Evolutionary conservation across 2,113 vertebrate species (phyloP), one percentile per base, ranked within the genome.

Genomic region (Heteronetta atricapilla): DNA sequence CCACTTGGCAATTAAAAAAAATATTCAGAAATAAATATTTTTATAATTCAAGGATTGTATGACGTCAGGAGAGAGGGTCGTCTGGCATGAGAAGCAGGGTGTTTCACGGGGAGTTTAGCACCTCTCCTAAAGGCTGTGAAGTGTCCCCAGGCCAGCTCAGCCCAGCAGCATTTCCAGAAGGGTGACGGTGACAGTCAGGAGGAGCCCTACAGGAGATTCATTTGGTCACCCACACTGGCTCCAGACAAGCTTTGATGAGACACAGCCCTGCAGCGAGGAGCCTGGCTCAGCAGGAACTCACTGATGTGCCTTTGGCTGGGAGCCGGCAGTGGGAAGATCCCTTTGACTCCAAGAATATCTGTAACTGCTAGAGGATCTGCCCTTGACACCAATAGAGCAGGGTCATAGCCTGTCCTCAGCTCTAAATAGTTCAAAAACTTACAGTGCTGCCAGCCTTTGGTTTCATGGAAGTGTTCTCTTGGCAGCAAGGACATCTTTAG

Each of bases 81-180:
- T 18, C 44, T 88, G 38, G 36, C 25, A 19, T 67, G 55, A 86
- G 72, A 82, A 94, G 89, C 18, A 52, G 22, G 15, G 22, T 11
- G 2, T 78, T 93, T 91, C 70, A 84, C 21, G 22, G 29, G 40
- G 23, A 83, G 74, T 52, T 90, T 48, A 73, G 66, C 60, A 34
- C 48, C 13, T 78, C 38, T 82, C 56, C 62, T 64, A 66, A 93
- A 72, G 88, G 53, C 78, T 69, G 18, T 91, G 93, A 93, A 93
- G 88, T 85, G 60, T 21, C 28, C 50, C 68, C 5, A 1, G 13
- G 19, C 64, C 53, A 42, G 34, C 48, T 85, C 26, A 80, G 63
- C 44, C 72, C 80, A 88, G 72, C 53, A 86, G 68, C 59, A 17
- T 82, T 58, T 80, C 76, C 58, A 86, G 79, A 80, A 88, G 4